Evolutionary conservation across 1,140 invertebrate genomes (phyloP), one percentile per base, ranked within the genome.

Genomic region (Bombyx mandarina): DNA sequence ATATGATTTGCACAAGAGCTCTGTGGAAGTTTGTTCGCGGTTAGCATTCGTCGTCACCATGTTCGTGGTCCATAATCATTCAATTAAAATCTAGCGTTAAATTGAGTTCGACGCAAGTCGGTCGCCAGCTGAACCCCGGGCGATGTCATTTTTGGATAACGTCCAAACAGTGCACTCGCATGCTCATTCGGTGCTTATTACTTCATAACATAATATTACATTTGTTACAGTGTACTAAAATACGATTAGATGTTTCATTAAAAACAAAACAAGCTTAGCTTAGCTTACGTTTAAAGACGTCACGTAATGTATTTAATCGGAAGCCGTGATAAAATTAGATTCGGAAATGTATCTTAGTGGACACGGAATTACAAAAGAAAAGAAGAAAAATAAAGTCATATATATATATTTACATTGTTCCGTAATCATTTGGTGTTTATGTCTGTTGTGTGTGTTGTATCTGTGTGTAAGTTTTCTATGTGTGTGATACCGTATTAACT

Each of bases 181-280:
- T 83, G 81, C 80, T 80, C 77, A 81, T 79, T 72, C 64, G 75
- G 73, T 83, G 74, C 63, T 74, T 55, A 49, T 62, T 64, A 66
- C 57, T 56, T 59, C 63, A 57, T 63, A 64, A 67, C 65, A 67
- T 52, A 62, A 68, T 58, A 72, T 71, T 64, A 65, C 60, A 65
- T 53, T 61, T 66, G 60, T 63, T 65, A 68, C 57, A 62, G 56
- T 67, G 53, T 54, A 57, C 67, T 66, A 18, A 72, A 71, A 71
- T 66, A 71, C 67, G 67, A 58, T 74, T 71, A 55, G 69, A 63
- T 71, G 1, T 35, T 35, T 35, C 69, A 72, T 71, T 62, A 71
- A 67, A 60, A 73, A 76, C 67, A 75, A 66, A 43, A 75, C 73
- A 78, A 75, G 71, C 73, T 75, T 58, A 75, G 71, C 73, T 75